Evolutionary conservation across 2,888 invertebrate species (phyloP).

Genomic region (Lasioglossum morio): DNA sequence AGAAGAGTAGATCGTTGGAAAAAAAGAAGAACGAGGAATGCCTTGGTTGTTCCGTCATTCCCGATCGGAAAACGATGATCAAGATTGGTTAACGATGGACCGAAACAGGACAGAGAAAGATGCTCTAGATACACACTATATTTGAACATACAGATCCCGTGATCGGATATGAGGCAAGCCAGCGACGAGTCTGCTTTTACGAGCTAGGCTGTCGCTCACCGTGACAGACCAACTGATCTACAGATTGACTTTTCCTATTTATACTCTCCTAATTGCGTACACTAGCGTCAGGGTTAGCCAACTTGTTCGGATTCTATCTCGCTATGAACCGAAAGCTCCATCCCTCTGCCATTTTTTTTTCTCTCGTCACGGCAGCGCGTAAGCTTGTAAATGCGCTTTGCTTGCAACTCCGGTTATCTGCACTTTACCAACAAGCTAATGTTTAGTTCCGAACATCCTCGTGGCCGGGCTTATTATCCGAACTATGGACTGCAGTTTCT

Average conservation of each 20-base stretch:
- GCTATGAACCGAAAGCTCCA: background rate
- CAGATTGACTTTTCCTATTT: constrained; percentile 26
- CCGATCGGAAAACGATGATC: background rate
- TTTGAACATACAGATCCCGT: constrained; percentile 3
- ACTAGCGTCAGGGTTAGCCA: constrained; percentile 6
- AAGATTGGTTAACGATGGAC: background rate
- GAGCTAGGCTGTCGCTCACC: constrained; percentile 16
- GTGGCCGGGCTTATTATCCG: background rate
- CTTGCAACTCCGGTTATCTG: background rate
- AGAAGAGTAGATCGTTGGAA: background rate
- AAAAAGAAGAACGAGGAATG: background rate
- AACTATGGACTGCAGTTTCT: background rate
- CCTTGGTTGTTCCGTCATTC: background rate
- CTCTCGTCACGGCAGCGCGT: background rate
- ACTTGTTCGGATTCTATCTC: constrained; percentile 18
- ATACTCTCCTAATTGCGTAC: constrained; percentile 18
- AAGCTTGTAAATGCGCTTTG: background rate
- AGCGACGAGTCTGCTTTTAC: background rate
- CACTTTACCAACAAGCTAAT: background rate
- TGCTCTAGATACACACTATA: constrained; percentile 12
- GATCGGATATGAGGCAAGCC: constrained; percentile 1
- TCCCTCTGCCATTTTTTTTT: too few species aligned
- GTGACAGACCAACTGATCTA: constrained; percentile 18
- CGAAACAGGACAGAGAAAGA: background rate
- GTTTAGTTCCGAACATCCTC: background rate